Conservation (phyloP, 2,888 invertebrate genomes). For the Tetanocera ferruginea region DNA sequence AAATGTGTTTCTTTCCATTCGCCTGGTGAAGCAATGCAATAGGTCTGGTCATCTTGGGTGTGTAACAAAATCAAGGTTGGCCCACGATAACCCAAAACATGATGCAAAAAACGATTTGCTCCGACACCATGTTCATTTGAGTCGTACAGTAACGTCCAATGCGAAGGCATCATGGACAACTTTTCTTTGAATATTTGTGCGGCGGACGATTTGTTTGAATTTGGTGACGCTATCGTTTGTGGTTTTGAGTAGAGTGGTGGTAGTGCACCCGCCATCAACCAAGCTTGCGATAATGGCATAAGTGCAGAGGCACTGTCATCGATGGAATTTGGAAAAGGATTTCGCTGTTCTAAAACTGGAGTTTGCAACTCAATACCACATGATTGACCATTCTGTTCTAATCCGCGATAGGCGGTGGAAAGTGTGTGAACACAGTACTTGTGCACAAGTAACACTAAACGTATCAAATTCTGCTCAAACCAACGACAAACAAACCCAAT, state of each 20-base stretch:
- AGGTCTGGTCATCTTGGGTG: conserved; percentile 75
- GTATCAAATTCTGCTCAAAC: conserved; percentile 83
- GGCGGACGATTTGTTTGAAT: conserved; percentile 62
- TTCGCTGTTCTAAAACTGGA: conserved; percentile 77
- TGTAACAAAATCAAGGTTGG: conserved; percentile 77
- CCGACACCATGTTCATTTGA: conserved; percentile 90
- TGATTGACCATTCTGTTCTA: conserved; percentile 66
- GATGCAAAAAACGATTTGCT: conserved; percentile 88
- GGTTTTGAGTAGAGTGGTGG: conserved; percentile 74
- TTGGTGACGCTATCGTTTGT: conserved; percentile 58
- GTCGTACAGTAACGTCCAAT: conserved; percentile 89
- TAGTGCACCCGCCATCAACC: conserved; percentile 78
- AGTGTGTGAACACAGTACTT: conserved; percentile 72
- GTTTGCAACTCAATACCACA: conserved; percentile 80
- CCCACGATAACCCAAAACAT: conserved; percentile 79
- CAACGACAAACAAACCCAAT: conserved; percentile 84
- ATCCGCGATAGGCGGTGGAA: conserved; percentile 73
- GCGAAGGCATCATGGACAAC: conserved; percentile 79
- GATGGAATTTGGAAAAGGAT: conserved; percentile 67
- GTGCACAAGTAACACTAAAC: conserved; percentile 83
- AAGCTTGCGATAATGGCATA: conserved; percentile 77
- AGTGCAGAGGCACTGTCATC: conserved; percentile 64
- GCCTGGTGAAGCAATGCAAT: conserved; percentile 81
- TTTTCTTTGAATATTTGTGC: conserved; percentile 75
- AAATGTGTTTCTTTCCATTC: conserved; percentile 91